Evolutionary conservation across 2,797 vertebrate species (phyloP).

Genomic region (Vultur gryphus): DNA sequence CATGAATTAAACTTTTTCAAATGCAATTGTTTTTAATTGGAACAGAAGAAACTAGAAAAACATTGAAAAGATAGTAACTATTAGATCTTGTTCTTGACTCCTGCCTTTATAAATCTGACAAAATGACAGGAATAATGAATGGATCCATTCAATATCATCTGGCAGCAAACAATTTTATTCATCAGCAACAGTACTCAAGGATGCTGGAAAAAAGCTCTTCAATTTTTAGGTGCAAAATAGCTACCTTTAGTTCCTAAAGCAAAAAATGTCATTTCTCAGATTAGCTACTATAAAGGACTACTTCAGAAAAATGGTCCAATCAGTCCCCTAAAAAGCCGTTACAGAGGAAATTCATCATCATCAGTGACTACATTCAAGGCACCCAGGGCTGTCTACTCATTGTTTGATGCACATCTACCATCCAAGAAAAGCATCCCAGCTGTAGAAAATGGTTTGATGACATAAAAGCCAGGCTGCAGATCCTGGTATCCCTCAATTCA

Average conservation of each 20-base stretch:
- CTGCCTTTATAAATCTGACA: neutral
- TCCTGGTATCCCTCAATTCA: neutral
- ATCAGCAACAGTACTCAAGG: neutral
- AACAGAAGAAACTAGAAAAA: constrained; percentile 10
- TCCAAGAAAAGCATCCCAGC: neutral
- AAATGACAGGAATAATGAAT: neutral
- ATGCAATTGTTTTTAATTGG: neutral
- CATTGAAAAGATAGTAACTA: neutral
- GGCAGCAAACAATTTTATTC: neutral
- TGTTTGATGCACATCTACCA: neutral
- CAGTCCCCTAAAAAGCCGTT: neutral
- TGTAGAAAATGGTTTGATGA: neutral
- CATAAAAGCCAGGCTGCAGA: neutral
- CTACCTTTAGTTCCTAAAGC: neutral
- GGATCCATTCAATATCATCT: neutral
- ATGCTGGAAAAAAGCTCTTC: neutral
- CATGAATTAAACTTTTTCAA: neutral
- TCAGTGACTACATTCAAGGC: neutral
- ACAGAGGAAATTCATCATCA: neutral
- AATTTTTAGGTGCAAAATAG: neutral
- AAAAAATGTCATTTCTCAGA: neutral
- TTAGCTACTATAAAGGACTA: neutral
- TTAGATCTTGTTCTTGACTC: neutral
- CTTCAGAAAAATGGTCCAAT: neutral
- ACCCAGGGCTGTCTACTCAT: neutral